Evolutionary conservation across 2,797 vertebrate species (phyloP), one percentile per base, ranked within the genome.

Genomic region (Carcharodon carcharias): DNA sequence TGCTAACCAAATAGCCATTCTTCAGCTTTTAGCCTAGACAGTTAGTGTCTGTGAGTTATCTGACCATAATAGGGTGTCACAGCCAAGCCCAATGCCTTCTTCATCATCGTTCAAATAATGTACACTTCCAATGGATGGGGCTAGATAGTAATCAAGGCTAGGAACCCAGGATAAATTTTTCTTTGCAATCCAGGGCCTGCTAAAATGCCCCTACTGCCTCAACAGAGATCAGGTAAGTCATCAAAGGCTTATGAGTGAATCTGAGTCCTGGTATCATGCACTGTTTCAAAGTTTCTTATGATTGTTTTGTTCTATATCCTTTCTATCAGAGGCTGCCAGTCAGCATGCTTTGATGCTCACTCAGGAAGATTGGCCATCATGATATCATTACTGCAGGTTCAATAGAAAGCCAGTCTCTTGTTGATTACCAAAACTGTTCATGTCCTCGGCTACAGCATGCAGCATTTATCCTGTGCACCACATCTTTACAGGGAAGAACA

Each of bases 371-470:
- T 85, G 50, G 40, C 82, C 45, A 85, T 85, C 45, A 50, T 85
- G 82, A 85, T 85, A 85, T 85, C 82, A 85, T 85, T 85, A 85
- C 45, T 85, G 82, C 21, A 85, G 82, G 82, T 85, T 85, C 82
- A 85, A 50, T 3, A 45, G 45, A 85, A 40, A 50, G 45, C 50
- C 40, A 85, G 40, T 50, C 21, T 85, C 82, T 50, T 85, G 82
- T 45, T 85, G 82, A 85, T 26, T 85, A 85, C 82, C 40, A 85
- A 45, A 85, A 85, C 82, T 85, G 45, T 85, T 50, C 45, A 9
- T 85, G 82, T 50, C 82, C 82, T 50, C 50, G 50, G 82, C 40
- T 85, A 85, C 82, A 85, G 18, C 21, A 50, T 85, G 40, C 45
- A 8, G 40, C 45, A 85, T 26, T 85, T 45, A 85, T 18, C 21